Conservation (phyloP, 2,888 invertebrate species). For the Galerucella calmariensis region DNA sequence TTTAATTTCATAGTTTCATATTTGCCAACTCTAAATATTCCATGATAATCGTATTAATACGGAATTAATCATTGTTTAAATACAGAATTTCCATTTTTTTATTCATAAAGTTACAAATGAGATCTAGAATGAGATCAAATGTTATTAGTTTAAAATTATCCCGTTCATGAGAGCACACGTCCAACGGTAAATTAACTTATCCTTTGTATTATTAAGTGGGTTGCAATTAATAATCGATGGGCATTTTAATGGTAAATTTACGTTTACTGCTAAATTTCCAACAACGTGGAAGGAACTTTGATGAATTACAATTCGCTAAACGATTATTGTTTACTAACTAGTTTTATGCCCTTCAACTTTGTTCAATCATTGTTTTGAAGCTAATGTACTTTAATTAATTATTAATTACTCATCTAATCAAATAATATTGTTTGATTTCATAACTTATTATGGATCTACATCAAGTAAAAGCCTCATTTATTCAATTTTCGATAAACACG, state of each 20-base stretch:
- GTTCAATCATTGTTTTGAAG: background rate
- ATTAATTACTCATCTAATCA: too few relatives aligned
- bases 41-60: too few relatives aligned
- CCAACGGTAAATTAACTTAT: background rate
- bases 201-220: background rate
- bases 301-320: background rate
- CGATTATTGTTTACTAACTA: background rate
- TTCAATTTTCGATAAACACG: too few relatives aligned
- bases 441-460: too few relatives aligned
- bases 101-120: background rate
- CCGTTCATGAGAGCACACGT: background rate
- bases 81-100: background rate
- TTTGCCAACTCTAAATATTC: too few relatives aligned
- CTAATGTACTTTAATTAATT: too few relatives aligned
- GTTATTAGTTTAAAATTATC: background rate
- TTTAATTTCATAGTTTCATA: too few relatives aligned
- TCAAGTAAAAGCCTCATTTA: too few relatives aligned
- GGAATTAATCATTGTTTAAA: too few relatives aligned
- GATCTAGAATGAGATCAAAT: background rate
- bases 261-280: background rate
- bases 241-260: background rate
- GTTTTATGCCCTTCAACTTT: background rate
- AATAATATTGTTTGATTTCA: too few relatives aligned
- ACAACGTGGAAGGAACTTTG: background rate
- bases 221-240: background rate